phyloP scores from a whole-genome alignment of 2,888 invertebrate genomes.

The Dorcus hopei region DNA sequence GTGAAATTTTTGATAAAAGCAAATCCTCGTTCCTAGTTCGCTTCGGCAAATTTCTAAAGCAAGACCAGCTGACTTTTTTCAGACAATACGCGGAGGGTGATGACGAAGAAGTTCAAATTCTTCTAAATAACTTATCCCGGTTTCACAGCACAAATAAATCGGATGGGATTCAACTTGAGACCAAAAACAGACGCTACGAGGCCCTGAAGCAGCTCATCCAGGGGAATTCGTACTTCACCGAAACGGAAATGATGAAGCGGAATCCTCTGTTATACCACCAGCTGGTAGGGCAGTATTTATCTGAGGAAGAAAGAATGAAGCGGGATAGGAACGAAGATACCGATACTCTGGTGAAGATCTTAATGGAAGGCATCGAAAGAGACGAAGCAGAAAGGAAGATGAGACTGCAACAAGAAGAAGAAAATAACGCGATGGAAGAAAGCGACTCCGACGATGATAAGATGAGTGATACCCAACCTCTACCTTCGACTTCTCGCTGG shows the following conservation, averaged over 20 bases:
- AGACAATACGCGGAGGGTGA: constrained; percentile 47
- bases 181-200: constrained; percentile 76
- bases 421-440: constrained; percentile 53
- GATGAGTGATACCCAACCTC: constrained; percentile 19
- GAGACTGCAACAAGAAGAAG: constrained; percentile 60
- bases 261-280: constrained; percentile 89
- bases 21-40: constrained; percentile 70
- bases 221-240: constrained; percentile 78
- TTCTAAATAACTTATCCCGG: constrained; percentile 60
- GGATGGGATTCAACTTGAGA: constrained; percentile 1
- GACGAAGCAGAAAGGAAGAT: constrained; percentile 62
- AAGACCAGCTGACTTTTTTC: constrained; percentile 71
- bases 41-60: constrained; percentile 70
- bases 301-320: constrained; percentile 68
- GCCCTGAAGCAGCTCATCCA: constrained; percentile 72
- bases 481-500: constrained; percentile 32
- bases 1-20: constrained; percentile 61
- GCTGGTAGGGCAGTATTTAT: constrained; percentile 81
- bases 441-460: constrained; percentile 40
- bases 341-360: constrained; percentile 68
- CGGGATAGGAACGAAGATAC: constrained; percentile 58
- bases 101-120: constrained; percentile 60
- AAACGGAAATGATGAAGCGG: constrained; percentile 89
- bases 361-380: constrained; percentile 78
- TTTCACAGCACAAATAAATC: constrained; percentile 54